phyloP scores from a whole-genome alignment of 2,797 vertebrate genomes.

The Gymnopithys bicolor region DNA sequence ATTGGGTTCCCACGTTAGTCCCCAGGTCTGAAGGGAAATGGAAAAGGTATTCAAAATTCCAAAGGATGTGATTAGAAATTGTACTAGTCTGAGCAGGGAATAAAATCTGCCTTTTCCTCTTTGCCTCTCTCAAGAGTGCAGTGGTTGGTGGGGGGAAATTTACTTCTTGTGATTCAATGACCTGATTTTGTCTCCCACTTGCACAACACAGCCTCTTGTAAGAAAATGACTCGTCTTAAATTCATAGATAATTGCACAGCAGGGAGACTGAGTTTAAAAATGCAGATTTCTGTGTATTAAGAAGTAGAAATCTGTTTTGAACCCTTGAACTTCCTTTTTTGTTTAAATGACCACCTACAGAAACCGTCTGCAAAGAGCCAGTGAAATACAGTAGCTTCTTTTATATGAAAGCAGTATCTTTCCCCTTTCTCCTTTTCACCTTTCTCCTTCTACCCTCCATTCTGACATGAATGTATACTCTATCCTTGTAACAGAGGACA shows the following conservation, averaged over 20 bases:
- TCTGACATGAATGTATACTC: conserved; percentile 63
- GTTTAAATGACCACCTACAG: conserved; percentile 77
- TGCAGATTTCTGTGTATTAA: conserved; percentile 72
- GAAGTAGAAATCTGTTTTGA: conserved; percentile 76
- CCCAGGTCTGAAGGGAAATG: conserved; percentile 13
- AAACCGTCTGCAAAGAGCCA: conserved; percentile 41
- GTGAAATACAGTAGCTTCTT: conserved; percentile 73
- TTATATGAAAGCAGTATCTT: conserved; percentile 68
- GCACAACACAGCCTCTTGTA: conserved; percentile 52
- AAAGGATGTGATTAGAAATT: conserved; percentile 43
- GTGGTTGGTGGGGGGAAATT: conserved; percentile 46
- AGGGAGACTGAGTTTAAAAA: conserved; percentile 72
- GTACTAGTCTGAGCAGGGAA: conserved; percentile 36
- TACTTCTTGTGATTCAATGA: conserved; percentile 68
- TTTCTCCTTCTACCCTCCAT: conserved; percentile 43
- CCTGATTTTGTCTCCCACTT: conserved; percentile 72
- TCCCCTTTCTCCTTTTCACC: not conserved
- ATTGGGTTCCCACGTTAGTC: conserved; percentile 25
- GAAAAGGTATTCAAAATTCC: conserved; percentile 42
- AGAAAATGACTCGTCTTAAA: conserved; percentile 67
- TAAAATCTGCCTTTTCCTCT: conserved; percentile 19
- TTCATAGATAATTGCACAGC: conserved; percentile 77
- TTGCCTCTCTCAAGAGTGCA: conserved; percentile 43
- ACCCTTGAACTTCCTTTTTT: conserved; percentile 81
- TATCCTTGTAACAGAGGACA: conserved; percentile 45